Conservation (phyloP, 2,888 invertebrate species). For the Phyllotreta striolata region DNA sequence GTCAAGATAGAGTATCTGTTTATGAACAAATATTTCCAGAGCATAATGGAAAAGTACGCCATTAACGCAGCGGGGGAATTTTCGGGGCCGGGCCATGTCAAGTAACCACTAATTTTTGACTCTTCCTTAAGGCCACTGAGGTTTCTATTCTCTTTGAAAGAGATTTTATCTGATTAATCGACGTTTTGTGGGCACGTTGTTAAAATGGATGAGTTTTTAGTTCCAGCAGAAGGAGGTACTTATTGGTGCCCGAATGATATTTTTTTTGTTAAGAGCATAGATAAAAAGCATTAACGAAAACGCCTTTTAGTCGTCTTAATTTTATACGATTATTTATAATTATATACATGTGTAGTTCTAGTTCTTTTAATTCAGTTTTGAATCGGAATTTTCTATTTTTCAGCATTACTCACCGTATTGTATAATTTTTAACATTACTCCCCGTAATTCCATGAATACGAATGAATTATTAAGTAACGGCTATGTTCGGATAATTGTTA, state of each 20-base stretch:
- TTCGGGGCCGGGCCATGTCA: conserved; percentile 34
- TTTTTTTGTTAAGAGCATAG: conserved; percentile 5
- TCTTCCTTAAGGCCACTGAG: conserved; percentile 24
- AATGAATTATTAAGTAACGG: conserved; percentile 6
- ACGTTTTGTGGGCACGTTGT: conserved; percentile 29
- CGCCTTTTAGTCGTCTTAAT: too few species aligned
- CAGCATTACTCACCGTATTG: too few species aligned
- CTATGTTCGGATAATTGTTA: not conserved
- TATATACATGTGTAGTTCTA: too few species aligned
- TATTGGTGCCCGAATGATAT: not conserved
- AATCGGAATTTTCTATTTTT: too few species aligned
- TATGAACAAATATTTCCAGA: conserved; percentile 41
- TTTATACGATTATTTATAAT: too few species aligned
- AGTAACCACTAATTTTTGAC: conserved; percentile 31
- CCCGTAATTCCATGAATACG: conserved; percentile 3
- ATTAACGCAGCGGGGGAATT: conserved; percentile 37
- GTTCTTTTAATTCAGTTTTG: too few species aligned
- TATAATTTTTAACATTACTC: not conserved
- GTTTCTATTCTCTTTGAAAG: conserved; percentile 31
- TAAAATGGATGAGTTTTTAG: conserved; percentile 22
- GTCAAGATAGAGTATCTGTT: conserved; percentile 41
- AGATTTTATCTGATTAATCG: conserved; percentile 33
- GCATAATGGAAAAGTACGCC: conserved; percentile 39
- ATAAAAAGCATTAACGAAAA: not conserved
- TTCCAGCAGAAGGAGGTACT: conserved; percentile 6